Base-by-base conservation (phyloP, 2,888 invertebrate species). In the Sarcophaga subvicina region DNA sequence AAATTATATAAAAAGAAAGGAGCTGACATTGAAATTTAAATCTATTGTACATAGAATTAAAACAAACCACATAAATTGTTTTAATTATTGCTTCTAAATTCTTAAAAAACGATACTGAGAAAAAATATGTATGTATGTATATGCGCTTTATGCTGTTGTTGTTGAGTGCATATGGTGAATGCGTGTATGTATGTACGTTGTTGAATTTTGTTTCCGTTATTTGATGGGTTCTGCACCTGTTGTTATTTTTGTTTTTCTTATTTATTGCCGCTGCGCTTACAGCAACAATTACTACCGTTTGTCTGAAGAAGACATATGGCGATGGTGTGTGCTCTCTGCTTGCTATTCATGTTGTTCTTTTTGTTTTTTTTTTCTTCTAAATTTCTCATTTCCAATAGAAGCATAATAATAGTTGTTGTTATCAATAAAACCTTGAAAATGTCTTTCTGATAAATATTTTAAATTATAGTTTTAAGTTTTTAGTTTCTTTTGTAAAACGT, bases 211-310 rank as follows among this genome's bases (percentile, higher is more conserved):
- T 79, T 87, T 66, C 84, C 87, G 87, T 87, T 87, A 87, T 54
- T 54, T 54, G 73, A 64, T 78, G 54, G 75, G 75, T 77, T 77
- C 49, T 83, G 81, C 84, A 84, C 83, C 86, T 87, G 86, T 83
- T 87, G 86, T 83, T 82, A 45, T 84, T 83, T 20, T 63, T 76
- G 22, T 76, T 78, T n/a, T 79, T 66, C 12, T 70, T 60, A 17
- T 64, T 64, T 62, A 54, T n/a, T 75, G 66, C 62, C 62, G 12
- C 47, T 60, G 20, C 71, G 62, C 66, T 69, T 85, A 77, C 63
- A 81, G 2, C 49, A 76, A 54, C 59, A 64, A 47, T 14, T 54
- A 25, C 54, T 49, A 25, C 20, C 37, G 6, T 66, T 37, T 3
- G 10, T 22, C 11, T 20, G 62, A 37, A 27, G 37, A 64, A 64